These are phyloP conservation scores for Harpalus rufipes DNA, from an alignment of 2,888 invertebrate species.

Conservation along the genomic window DNA sequence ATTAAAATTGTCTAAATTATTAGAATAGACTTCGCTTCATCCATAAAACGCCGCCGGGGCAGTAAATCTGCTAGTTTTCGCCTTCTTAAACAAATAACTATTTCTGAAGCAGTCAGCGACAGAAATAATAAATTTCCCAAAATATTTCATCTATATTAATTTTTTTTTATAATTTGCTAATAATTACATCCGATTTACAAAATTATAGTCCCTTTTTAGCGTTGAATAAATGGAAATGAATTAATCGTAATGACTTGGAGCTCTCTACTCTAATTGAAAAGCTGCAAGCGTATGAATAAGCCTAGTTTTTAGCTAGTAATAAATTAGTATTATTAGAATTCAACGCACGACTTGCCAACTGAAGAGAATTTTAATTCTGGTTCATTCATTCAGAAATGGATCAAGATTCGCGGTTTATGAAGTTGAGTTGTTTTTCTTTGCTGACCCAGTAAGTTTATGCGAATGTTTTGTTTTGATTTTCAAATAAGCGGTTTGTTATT, in stretches of 20 bases:
- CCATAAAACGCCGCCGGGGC: too few relatives aligned
- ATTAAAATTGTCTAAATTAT: too few relatives aligned
- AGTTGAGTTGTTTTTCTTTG: slow-evolving; percentile 5
- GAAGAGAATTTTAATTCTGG: slow-evolving; percentile 32
- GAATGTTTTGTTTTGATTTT: not conserved
- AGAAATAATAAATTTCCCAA: too few relatives aligned
- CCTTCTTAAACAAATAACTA: too few relatives aligned
- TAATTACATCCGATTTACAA: too few relatives aligned
- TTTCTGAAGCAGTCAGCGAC: too few relatives aligned
- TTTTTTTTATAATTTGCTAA: too few relatives aligned
- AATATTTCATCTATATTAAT: too few relatives aligned
- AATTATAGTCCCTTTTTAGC: not conserved
- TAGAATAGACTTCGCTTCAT: too few relatives aligned
- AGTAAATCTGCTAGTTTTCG: too few relatives aligned
- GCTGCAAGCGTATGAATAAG: slow-evolving; percentile 4
- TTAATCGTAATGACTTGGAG: not conserved
- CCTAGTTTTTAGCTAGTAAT: slow-evolving; percentile 16
- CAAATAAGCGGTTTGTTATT: not conserved
- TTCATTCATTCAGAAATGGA: slow-evolving; percentile 31
- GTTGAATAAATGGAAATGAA: not conserved
- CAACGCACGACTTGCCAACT: slow-evolving; percentile 31
- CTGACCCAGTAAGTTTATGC: not conserved
- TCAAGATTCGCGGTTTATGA: not conserved
- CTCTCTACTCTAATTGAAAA: not conserved
- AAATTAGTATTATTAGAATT: slow-evolving; percentile 46